A percentile compares a stretch with the other conserved stretches of the same genome.
These are phyloP conservation scores for Drosophila paucipuncta DNA, from an alignment of 2,888 invertebrate species.

Conservation along the genomic window DNA sequence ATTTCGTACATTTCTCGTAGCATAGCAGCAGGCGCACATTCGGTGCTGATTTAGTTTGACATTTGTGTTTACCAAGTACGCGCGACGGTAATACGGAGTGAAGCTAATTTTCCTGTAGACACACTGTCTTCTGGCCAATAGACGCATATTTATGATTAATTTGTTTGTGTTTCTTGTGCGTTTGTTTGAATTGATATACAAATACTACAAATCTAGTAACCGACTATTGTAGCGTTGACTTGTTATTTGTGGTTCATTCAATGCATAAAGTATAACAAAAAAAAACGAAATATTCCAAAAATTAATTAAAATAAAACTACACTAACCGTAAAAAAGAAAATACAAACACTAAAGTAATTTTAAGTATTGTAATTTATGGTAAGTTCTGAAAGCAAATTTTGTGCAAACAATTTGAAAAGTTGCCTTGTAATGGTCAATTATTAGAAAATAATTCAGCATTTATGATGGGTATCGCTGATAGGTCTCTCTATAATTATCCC, in stretches of 20 bases:
- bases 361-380: slow-evolving; percentile 72
- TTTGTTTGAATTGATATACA: slow-evolving; percentile 39
- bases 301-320: slow-evolving; percentile 40
- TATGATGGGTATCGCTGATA: slow-evolving; percentile 76
- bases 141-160: slow-evolving; percentile 36
- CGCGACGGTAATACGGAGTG: slow-evolving; percentile 43
- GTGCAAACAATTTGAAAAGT: slow-evolving; percentile 72
- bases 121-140: slow-evolving; percentile 51
- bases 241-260: slow-evolving; percentile 75
- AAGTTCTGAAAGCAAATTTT: slow-evolving; percentile 61
- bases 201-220: slow-evolving; percentile 36
- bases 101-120: slow-evolving; percentile 26
- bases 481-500: slow-evolving; percentile 43
- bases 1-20: slow-evolving; percentile 59
- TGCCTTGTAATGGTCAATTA: slow-evolving; percentile 42
- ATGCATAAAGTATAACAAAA: slow-evolving; percentile 30
- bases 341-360: slow-evolving; percentile 63
- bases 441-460: slow-evolving; percentile 35
- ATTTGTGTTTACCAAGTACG: slow-evolving; percentile 65
- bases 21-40: slow-evolving; percentile 41
- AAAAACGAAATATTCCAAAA: slow-evolving; percentile 21
- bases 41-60: slow-evolving; percentile 67
- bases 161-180: slow-evolving; percentile 53
- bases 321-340: slow-evolving; percentile 29
- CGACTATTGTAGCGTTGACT: slow-evolving; percentile 58